Evolutionary conservation across 2,888 invertebrate genomes (phyloP).

Genomic region (Scaptomyza flava): DNA sequence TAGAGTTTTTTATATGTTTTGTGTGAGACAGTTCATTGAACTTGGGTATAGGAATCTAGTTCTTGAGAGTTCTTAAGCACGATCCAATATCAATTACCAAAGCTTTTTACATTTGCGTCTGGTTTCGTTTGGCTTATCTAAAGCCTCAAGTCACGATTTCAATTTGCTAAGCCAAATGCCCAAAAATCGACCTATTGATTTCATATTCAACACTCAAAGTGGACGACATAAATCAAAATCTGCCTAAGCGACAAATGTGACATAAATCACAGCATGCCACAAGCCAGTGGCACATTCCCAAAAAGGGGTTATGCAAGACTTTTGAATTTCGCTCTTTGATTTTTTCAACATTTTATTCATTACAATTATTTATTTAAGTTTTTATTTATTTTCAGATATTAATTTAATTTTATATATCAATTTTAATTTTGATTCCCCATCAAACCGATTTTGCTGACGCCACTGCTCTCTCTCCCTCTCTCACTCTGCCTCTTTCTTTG

Average conservation of each 20-base stretch:
- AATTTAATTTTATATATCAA: too few species aligned
- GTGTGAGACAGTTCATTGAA: conserved; percentile 52
- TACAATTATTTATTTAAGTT: not conserved
- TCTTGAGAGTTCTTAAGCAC: conserved; percentile 20
- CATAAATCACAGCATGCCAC: conserved; percentile 47
- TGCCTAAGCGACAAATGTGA: conserved; percentile 50
- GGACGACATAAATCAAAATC: conserved; percentile 77
- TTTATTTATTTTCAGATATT: not conserved
- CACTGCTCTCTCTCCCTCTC: not conserved
- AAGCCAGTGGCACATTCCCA: conserved; percentile 11
- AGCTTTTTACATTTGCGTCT: conserved; percentile 23
- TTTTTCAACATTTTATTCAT: not conserved
- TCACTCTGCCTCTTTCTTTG: not conserved
- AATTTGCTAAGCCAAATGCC: conserved; percentile 67
- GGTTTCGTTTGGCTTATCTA: conserved; percentile 62
- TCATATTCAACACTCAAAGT: conserved; percentile 76
- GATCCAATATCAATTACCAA: conserved; percentile 43
- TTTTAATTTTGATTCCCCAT: too few species aligned
- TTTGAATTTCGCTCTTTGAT: too few species aligned
- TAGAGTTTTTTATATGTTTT: not conserved
- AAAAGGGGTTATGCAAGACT: not conserved
- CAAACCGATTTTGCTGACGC: too few species aligned
- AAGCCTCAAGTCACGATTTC: conserved; percentile 80
- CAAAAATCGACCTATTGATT: conserved; percentile 76
- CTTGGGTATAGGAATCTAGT: conserved; percentile 8